Percentiles rank a stretch among this genome's conserved stretches.
Conservation (phyloP, 2,888 invertebrate genomes). For the Tenodera sinensis region DNA sequence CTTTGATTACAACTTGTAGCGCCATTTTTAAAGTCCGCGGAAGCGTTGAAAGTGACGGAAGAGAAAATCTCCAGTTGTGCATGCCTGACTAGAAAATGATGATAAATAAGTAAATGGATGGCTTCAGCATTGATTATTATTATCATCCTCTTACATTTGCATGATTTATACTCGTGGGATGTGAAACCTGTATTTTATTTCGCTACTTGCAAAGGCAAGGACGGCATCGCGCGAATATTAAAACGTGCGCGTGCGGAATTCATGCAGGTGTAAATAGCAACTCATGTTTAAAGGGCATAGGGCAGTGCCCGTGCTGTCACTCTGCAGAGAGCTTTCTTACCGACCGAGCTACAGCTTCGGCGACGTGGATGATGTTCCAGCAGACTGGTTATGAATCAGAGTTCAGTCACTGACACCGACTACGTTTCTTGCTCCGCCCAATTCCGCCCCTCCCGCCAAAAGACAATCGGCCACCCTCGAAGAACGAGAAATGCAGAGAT, state of each 20-base stretch:
- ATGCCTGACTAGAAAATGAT: not conserved
- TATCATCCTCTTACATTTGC: not conserved
- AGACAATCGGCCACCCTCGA: not conserved
- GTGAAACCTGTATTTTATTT: not conserved
- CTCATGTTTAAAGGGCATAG: not conserved
- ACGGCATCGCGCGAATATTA: not conserved
- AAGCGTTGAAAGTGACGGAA: not conserved
- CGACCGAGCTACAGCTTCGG: not conserved
- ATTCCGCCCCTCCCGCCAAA: not conserved
- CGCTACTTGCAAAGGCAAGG: not conserved
- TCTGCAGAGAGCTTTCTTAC: not conserved
- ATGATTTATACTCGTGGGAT: not conserved
- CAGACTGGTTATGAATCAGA: not conserved
- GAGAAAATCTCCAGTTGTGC: not conserved
- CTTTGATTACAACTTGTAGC: too few relatives aligned
- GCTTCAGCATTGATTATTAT: not conserved
- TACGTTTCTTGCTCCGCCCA: not conserved
- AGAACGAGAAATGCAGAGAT: too few relatives aligned
- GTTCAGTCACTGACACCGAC: not conserved
- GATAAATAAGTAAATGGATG: not conserved
- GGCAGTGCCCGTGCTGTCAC: not conserved
- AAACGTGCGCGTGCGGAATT: not conserved
- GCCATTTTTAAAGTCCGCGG: not conserved
- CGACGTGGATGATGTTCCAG: not conserved
- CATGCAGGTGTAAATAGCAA: not conserved